Conservation (phyloP, 1,140 invertebrate genomes). For the Brachionus asplanchnoidis region DNA sequence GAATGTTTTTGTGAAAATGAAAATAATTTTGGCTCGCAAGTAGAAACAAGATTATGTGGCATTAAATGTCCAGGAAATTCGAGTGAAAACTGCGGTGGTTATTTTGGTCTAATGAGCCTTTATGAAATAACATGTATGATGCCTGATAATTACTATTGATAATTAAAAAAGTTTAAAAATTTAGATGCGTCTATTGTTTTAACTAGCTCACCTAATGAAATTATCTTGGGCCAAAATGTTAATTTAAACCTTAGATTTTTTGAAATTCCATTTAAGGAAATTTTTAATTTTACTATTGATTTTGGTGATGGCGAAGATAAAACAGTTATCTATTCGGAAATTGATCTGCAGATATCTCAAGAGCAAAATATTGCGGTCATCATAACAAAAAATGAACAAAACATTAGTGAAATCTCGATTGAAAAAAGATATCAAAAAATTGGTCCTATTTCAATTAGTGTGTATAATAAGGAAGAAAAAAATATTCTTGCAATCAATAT, state of each 20-base stretch:
- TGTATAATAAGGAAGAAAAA: too few species aligned
- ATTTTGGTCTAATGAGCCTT: neutral
- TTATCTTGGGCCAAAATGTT: neutral
- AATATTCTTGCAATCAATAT: too few species aligned
- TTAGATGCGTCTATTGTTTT: neutral
- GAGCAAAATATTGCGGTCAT: too few species aligned
- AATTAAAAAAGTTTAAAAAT: neutral
- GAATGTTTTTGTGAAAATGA: neutral
- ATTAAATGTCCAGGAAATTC: neutral
- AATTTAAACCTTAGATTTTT: neutral
- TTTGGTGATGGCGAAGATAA: neutral
- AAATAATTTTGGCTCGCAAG: neutral
- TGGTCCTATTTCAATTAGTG: too few species aligned
- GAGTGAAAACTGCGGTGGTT: neutral
- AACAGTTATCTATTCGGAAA: too few species aligned
- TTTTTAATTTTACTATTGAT: neutral
- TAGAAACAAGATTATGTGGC: neutral
- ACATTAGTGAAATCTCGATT: too few species aligned
- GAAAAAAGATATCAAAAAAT: too few species aligned
- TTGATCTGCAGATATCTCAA: too few species aligned
- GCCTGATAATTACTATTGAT: too few species aligned
- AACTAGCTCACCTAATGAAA: neutral
- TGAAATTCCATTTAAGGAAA: neutral
- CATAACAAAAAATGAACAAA: too few species aligned
- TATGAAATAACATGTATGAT: neutral